These are phyloP conservation scores for Erebia aethiops DNA, from an alignment of 2,888 invertebrate species.

Conservation along the genomic window DNA sequence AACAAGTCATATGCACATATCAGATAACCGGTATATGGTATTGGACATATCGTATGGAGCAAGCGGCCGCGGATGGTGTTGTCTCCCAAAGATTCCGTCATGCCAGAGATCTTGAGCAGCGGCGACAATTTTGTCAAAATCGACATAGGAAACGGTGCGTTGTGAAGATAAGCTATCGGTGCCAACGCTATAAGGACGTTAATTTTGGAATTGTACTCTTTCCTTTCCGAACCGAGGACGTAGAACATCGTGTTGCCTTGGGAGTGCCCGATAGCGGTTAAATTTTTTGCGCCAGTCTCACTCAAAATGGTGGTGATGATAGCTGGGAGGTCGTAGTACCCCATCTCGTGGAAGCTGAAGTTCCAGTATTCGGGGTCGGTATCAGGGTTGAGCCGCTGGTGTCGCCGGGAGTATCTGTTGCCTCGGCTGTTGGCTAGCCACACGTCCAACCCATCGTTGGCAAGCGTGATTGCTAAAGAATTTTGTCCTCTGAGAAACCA, in stretches of 20 bases:
- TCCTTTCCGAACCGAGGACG: background rate
- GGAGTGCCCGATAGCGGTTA: background rate
- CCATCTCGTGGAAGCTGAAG: conserved; percentile 87
- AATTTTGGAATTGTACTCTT: background rate
- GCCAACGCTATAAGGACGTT: conserved; percentile 43
- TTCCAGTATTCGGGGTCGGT: conserved; percentile 68
- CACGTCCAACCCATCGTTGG: conserved; percentile 35
- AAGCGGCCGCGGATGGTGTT: background rate
- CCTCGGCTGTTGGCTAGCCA: conserved; percentile 76
- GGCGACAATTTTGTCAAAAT: conserved; percentile 13
- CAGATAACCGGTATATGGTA: background rate
- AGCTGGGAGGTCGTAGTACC: conserved; percentile 85
- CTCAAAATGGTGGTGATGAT: conserved; percentile 63
- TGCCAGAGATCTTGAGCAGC: conserved; percentile 7
- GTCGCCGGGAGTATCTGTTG: conserved; percentile 80
- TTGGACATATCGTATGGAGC: background rate
- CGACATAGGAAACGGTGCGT: conserved; percentile 36
- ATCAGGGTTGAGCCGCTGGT: conserved; percentile 61
- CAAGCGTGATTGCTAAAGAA: conserved; percentile 46
- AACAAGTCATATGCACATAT: background rate
- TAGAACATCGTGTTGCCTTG: background rate
- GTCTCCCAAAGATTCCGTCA: background rate
- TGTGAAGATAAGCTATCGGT: conserved; percentile 49
- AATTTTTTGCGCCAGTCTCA: conserved; percentile 71
- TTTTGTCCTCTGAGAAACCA: conserved; percentile 49